A percentile compares a stretch with the other conserved stretches of the same genome.
Conservation (phyloP, 2,797 vertebrate genomes). For the Zalophus californianus region DNA sequence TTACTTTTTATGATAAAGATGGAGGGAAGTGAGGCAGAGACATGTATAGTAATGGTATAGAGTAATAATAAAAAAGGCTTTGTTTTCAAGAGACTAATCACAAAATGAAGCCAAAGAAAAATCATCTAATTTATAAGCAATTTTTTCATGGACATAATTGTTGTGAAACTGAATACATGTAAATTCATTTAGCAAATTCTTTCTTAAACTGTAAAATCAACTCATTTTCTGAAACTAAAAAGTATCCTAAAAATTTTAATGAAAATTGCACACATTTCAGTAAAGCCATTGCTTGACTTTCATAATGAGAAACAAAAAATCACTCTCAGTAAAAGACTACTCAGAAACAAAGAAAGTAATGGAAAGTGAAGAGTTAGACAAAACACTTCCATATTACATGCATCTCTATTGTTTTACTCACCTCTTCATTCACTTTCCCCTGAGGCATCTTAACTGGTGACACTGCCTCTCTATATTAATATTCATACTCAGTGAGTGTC, state of each 20-base stretch:
- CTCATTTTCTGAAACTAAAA: background rate
- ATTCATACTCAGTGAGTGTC: slow-evolving; percentile 77
- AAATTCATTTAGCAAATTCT: background rate
- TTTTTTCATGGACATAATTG: background rate
- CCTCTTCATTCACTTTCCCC: slow-evolving; percentile 64
- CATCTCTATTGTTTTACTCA: slow-evolving; percentile 30
- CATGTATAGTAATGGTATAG: background rate
- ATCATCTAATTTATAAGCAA: background rate
- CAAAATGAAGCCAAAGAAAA: background rate
- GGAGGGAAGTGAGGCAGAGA: background rate
- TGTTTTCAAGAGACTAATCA: background rate
- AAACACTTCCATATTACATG: background rate
- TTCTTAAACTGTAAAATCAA: slow-evolving; percentile 11
- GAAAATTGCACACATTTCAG: slow-evolving; percentile 5
- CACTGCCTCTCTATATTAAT: slow-evolving; percentile 70
- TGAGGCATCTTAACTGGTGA: slow-evolving; percentile 42
- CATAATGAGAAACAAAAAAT: slow-evolving; percentile 1
- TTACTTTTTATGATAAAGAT: background rate
- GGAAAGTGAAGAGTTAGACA: slow-evolving; percentile 64
- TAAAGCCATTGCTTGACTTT: slow-evolving; percentile 63
- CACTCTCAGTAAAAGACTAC: background rate
- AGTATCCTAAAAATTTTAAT: slow-evolving; percentile 21
- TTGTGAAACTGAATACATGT: background rate
- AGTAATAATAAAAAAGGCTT: background rate
- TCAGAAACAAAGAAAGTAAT: slow-evolving; percentile 52